Evolutionary conservation across 1,140 invertebrate species (phyloP).

Genomic region (Drosophila asahinai): DNA sequence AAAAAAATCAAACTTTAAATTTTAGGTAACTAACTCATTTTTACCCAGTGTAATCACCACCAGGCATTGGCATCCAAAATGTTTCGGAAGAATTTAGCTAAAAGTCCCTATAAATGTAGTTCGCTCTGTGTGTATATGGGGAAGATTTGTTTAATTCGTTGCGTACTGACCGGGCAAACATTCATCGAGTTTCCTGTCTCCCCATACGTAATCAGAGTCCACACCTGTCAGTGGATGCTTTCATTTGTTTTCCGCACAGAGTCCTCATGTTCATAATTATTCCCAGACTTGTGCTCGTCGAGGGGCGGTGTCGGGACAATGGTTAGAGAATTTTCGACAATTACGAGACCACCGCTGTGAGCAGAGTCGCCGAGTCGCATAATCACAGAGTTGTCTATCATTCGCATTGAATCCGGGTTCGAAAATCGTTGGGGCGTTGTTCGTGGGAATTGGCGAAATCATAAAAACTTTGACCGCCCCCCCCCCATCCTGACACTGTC

Average conservation of each 20-base stretch:
- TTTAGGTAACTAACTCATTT: background rate
- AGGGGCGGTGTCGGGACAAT: slow-evolving; percentile 17
- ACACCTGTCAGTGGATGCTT: slow-evolving; percentile 22
- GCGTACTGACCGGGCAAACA: background rate
- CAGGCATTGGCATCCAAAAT: background rate
- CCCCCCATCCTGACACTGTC: slow-evolving; percentile 26
- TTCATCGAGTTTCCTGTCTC: background rate
- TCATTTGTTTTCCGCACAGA: slow-evolving; percentile 12
- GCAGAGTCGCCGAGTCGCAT: slow-evolving; percentile 8
- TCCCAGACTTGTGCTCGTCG: slow-evolving; percentile 23
- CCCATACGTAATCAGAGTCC: slow-evolving; percentile 10
- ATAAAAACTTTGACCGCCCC: slow-evolving; percentile 22
- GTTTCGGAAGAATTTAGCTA: background rate
- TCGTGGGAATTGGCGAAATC: slow-evolving; percentile 11
- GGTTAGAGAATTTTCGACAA: slow-evolving; percentile 57
- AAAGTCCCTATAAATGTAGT: background rate
- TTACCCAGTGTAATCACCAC: background rate
- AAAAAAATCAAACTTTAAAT: background rate
- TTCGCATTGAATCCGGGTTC: slow-evolving; percentile 1
- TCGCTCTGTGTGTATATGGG: background rate
- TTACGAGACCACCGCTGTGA: slow-evolving; percentile 64
- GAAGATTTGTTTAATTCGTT: slow-evolving; percentile 25
- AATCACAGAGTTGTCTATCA: slow-evolving; percentile 39
- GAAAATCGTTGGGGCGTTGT: slow-evolving; percentile 37
- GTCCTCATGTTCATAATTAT: slow-evolving; percentile 49